Conservation (phyloP, 2,888 invertebrate species). For the Cistogaster globosa region DNA sequence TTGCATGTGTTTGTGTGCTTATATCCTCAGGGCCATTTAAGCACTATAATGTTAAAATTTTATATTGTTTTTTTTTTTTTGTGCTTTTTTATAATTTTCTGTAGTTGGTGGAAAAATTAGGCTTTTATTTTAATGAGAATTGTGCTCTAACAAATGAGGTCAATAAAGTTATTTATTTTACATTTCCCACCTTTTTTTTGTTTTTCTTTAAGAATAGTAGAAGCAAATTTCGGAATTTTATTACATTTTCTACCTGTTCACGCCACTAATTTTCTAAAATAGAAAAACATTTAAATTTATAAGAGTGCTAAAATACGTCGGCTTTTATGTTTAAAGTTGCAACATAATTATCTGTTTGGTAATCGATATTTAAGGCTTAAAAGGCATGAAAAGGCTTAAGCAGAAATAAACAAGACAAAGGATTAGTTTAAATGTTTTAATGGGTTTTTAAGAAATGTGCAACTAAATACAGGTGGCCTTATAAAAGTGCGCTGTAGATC, state of each 20-base stretch:
- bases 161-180: conserved; percentile 41
- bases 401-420: too few species aligned
- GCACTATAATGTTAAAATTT: conserved; percentile 56
- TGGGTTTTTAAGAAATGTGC: too few species aligned
- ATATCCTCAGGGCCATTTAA: conserved; percentile 67
- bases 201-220: neutral
- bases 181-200: neutral
- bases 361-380: too few species aligned
- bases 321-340: neutral
- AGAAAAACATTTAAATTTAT: conserved; percentile 39
- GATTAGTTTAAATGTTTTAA: too few species aligned
- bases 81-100: conserved; percentile 34
- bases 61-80: conserved; percentile 5
- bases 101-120: conserved; percentile 30
- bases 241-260: conserved; percentile 40
- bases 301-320: conserved; percentile 28
- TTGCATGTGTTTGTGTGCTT: neutral
- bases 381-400: too few species aligned
- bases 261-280: neutral
- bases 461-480: too few species aligned
- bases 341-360: too few species aligned
- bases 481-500: too few species aligned
- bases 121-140: conserved; percentile 43
- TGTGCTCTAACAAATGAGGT: conserved; percentile 28
- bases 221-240: neutral